phyloP scores from a whole-genome alignment of 2,113 vertebrate genomes.

The Sitta europaea region DNA sequence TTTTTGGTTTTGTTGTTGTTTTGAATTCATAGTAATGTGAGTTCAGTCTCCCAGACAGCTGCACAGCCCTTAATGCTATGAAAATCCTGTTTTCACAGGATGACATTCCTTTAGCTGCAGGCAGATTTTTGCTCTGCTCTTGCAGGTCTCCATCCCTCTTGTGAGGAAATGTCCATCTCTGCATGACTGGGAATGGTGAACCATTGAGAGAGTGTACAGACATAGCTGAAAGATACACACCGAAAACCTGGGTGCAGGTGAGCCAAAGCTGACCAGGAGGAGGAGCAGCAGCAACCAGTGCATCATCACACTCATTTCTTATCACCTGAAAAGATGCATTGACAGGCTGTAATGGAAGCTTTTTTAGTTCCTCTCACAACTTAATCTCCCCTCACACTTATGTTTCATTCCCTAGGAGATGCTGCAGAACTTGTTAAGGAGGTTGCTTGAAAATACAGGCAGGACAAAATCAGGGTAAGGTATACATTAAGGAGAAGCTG shows the following conservation, averaged over 20 bases:
- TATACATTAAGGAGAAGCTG: neutral
- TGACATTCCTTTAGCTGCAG: neutral
- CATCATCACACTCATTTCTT: neutral
- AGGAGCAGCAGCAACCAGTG: constrained; percentile 51
- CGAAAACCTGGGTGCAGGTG: constrained; percentile 48
- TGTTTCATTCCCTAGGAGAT: neutral
- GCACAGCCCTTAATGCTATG: neutral
- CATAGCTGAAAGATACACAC: constrained; percentile 60
- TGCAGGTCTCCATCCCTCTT: neutral
- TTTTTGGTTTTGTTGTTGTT: neutral
- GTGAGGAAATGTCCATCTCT: neutral
- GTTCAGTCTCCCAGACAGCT: neutral
- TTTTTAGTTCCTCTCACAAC: neutral
- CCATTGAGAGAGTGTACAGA: neutral
- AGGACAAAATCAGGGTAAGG: neutral
- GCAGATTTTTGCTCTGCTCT: neutral
- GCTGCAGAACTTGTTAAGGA: neutral
- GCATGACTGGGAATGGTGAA: neutral
- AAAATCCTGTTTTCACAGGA: neutral
- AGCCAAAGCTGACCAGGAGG: constrained; percentile 50
- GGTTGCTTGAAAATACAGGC: neutral
- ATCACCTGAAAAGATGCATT: constrained; percentile 22
- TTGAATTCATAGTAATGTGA: neutral
- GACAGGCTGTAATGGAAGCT: neutral
- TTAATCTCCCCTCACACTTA: neutral